Evolutionary conservation across 2,113 vertebrate genomes (phyloP), one percentile per base, ranked within the genome.

Genomic region (Camelus bactrianus): DNA sequence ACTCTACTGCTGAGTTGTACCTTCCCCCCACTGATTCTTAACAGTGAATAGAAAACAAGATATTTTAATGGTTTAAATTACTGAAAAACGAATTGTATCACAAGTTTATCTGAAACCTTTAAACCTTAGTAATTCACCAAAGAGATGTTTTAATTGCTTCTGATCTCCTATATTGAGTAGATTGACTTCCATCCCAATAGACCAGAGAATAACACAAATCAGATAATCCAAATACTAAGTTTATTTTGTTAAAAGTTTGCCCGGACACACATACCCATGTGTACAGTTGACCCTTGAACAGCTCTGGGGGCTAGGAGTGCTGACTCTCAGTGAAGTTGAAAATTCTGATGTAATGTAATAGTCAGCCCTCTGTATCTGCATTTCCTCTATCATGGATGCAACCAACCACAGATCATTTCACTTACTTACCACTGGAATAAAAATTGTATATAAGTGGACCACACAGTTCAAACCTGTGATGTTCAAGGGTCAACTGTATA

Each of bases 121-220:
- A 89, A 46, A 70, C 6, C 26, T 79, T 56, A 60, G 70, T 81
- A 72, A 93, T 75, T 86, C 52, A 93, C 10, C n/a, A 86, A 92
- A 89, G 12, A 81, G 64, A 85, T 69, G 22, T 54, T 89, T 80
- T 70, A 50, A 83, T 60, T 84, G 10, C 85, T 85, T 95, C 72
- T 60, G 5, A 67, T 85, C 13, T 72, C 30, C 46, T 60, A 54
- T 38, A 90, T 26, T 67, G 42, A 85, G 26, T 73, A 65, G 50
- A 80, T 85, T 60, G 89, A 69, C 58, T 95, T 93, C 24, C 17
- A 75, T 80, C 22, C 50, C 50, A 73, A 7, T 72, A 86, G 13
- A 54, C 50, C 22, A 86, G n/a, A 77, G 35, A 92, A 69, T 52
- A 83, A 76, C 5, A 64, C 32, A 42, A 92, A 77, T 65, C 13